Evolutionary conservation across 2,797 vertebrate species (phyloP).

Genomic region (Phoeniculus purpureus): DNA sequence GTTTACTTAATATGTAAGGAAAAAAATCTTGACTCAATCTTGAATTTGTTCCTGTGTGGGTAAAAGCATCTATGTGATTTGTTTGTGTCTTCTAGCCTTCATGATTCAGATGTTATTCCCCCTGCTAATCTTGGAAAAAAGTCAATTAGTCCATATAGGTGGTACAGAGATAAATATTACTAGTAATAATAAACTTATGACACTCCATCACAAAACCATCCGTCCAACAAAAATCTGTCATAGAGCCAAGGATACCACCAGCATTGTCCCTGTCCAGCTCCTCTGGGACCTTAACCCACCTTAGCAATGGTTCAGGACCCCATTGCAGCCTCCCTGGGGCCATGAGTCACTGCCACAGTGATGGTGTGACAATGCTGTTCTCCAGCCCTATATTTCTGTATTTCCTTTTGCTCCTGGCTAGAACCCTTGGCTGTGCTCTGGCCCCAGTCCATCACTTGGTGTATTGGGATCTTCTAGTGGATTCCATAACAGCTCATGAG

Average conservation of each 20-base stretch:
- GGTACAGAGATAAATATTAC: conserved; percentile 11
- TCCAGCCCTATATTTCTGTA: not conserved
- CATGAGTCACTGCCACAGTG: not conserved
- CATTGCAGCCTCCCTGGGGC: not conserved
- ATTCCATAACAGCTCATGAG: not conserved
- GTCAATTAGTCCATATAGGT: not conserved
- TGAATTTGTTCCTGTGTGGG: not conserved
- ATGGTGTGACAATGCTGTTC: not conserved
- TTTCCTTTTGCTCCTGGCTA: not conserved
- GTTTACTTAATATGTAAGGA: not conserved
- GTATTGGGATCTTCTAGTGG: not conserved
- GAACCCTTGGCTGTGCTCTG: not conserved
- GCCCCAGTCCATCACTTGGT: not conserved
- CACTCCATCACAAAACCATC: not conserved
- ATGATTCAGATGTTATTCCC: not conserved
- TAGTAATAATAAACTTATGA: not conserved
- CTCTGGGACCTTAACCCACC: not conserved
- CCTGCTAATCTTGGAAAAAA: not conserved
- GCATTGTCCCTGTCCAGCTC: not conserved
- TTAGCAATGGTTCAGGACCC: not conserved
- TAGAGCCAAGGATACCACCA: not conserved
- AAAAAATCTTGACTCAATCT: not conserved
- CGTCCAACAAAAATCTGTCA: not conserved
- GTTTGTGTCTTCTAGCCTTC: not conserved
- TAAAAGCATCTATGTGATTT: not conserved